These are phyloP conservation scores for Colinus virginianus DNA, from an alignment of 2,113 vertebrate species.

Conservation along the genomic window DNA sequence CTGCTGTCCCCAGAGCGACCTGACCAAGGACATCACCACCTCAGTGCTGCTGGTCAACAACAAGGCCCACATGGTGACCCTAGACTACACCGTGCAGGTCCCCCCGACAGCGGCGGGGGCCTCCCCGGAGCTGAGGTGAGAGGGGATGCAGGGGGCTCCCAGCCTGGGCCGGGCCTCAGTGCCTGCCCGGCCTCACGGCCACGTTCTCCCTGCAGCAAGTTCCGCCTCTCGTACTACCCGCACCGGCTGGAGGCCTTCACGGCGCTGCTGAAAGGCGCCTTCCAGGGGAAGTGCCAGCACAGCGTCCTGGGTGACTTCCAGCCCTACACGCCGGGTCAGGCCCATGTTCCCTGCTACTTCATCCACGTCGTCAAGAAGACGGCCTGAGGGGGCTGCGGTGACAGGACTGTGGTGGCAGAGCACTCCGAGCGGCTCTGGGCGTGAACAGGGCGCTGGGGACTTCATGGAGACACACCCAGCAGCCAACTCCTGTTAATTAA, in stretches of 20 bases:
- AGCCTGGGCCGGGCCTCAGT: no score
- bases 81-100: conserved; percentile 95
- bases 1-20: conserved; percentile 84
- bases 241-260: conserved; percentile 90
- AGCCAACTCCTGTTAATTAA: conserved; percentile 25
- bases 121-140: conserved; percentile 87
- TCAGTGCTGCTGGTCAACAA: conserved; percentile 94
- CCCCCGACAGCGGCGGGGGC: conserved; percentile 71
- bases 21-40: conserved; percentile 93
- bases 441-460: neutral
- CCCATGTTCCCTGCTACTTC: conserved; percentile 90
- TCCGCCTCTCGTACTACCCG: conserved; percentile 95
- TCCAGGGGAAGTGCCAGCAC: conserved; percentile 88
- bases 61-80: conserved; percentile 95
- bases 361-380: conserved; percentile 93
- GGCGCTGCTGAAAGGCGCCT: conserved; percentile 84
- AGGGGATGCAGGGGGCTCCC: neutral
- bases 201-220: conserved; percentile 82
- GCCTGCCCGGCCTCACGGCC: neutral
- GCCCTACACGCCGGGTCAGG: conserved; percentile 83
- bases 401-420: neutral
- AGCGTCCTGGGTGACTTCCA: conserved; percentile 91
- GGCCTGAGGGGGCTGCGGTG: conserved; percentile 27
- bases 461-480: neutral
- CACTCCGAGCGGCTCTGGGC: neutral